Evolutionary conservation across 2,888 invertebrate genomes (phyloP), one percentile per base, ranked within the genome.

Genomic region (Anoplius nigerrimus): DNA sequence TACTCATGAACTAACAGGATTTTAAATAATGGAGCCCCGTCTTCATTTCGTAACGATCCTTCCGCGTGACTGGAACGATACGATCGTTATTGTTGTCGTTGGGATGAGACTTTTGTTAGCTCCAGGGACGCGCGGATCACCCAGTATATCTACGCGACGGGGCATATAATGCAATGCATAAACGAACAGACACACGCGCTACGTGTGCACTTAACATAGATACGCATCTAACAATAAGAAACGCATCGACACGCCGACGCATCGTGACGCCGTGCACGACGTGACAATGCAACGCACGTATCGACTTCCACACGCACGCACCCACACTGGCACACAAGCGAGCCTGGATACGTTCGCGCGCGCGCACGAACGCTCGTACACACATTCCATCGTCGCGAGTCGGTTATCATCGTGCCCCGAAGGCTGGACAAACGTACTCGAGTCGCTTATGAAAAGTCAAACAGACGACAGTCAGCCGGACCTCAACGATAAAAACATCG

Each of bases 181-280:
- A 85, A 86, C 86, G 82, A 83, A 86, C 82, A 78, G 79, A 73
- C 59, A 63, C 62, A 52, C 59, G 65, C 68, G 43, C n/a, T 65
- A 59, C 68, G 62, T 65, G 74, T 69, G 69, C 70, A 64, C 78
- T 85, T 84, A 83, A 82, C 84, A 86, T 85, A 83, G 85, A 84
- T 86, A 83, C 80, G 78, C 71, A 83, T 84, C 80, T 78, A 77
- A 81, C 82, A 84, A 86, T 86, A 85, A 84, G 84, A 74, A 71
- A 73, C 78, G 75, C 79, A 78, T 80, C 79, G 78, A 76, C 79
- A 79, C 82, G 77, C 72, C 76, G 78, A 76, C 75, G 78, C 75
- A 74, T 27, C 75, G 69, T 62, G 76, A 70, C 70, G 60, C 51
- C 64, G 53, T 5, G 66, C 60, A 55, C 61, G 65, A 76, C 72